Percentiles rank a stretch among this genome's conserved stretches.
These are phyloP conservation scores for Antheraea yamamai DNA, from an alignment of 2,888 invertebrate species.

Conservation along the genomic window DNA sequence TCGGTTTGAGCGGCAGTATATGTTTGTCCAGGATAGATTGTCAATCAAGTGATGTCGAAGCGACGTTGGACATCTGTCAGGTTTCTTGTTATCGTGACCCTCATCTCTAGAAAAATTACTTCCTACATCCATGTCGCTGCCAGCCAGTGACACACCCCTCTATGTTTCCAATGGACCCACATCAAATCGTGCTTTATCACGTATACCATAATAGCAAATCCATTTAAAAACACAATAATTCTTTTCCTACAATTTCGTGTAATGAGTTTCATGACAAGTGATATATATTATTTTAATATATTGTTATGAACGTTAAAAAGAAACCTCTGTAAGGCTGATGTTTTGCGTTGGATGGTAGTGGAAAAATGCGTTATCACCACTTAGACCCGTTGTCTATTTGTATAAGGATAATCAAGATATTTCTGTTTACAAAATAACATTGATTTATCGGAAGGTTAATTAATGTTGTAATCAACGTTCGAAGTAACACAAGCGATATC, in stretches of 20 bases:
- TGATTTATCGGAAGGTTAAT: not conserved
- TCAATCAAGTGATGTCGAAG: constrained; percentile 56
- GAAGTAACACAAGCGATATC: not conserved
- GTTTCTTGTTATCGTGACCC: constrained; percentile 69
- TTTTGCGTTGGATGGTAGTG: not conserved
- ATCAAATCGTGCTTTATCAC: constrained; percentile 39
- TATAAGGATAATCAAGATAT: not conserved
- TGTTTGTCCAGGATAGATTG: constrained; percentile 50
- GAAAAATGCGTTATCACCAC: not conserved
- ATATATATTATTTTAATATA: not conserved
- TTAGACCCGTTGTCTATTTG: not conserved
- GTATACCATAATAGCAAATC: constrained; percentile 15
- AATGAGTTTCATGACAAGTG: not conserved
- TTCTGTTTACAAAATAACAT: not conserved
- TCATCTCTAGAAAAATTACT: constrained; percentile 70
- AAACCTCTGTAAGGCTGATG: not conserved
- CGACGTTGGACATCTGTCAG: constrained; percentile 61
- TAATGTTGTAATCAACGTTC: not conserved
- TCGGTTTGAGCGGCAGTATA: constrained; percentile 23
- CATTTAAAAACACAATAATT: constrained; percentile 1
- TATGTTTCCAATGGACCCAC: constrained; percentile 45
- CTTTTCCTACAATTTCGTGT: not conserved
- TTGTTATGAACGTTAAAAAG: not conserved
- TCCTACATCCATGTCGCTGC: constrained; percentile 59
- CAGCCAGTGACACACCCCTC: constrained; percentile 50